phyloP scores from a whole-genome alignment of 1,140 invertebrate genomes.

The Laupala kohalensis region DNA sequence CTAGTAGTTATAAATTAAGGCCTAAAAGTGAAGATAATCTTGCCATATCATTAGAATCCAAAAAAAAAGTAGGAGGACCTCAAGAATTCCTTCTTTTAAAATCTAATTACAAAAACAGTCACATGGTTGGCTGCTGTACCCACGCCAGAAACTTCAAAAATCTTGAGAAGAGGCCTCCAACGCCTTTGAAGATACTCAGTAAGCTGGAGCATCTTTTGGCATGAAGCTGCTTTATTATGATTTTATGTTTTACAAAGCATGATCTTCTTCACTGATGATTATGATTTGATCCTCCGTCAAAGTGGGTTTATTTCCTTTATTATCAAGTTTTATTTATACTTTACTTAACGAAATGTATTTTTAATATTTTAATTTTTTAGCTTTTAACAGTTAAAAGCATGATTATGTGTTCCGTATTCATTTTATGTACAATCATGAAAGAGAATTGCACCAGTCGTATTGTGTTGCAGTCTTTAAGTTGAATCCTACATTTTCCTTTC shows the following conservation, averaged over 20 bases:
- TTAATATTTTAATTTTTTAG: not conserved
- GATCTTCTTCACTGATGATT: conserved; percentile 6
- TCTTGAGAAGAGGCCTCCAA: not conserved
- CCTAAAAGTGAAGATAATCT: not conserved
- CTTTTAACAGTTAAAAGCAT: too few species aligned
- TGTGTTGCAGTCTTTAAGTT: too few species aligned
- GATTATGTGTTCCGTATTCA: too few species aligned
- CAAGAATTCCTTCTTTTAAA: not conserved
- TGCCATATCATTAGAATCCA: not conserved
- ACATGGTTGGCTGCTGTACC: not conserved
- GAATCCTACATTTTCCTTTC: too few species aligned
- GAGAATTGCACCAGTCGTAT: too few species aligned
- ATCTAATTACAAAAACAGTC: not conserved
- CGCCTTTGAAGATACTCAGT: not conserved
- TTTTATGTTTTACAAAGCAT: conserved; percentile 23
- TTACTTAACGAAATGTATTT: not conserved
- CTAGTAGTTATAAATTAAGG: not conserved
- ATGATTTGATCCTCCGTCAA: too few species aligned
- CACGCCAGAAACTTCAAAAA: not conserved
- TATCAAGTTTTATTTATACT: not conserved
- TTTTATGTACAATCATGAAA: too few species aligned
- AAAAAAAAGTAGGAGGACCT: not conserved
- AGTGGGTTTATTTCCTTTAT: too few species aligned
- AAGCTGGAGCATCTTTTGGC: not conserved
- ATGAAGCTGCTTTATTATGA: conserved; percentile 13